These are phyloP conservation scores for Nebria brevicollis DNA, from an alignment of 2,888 invertebrate genomes.

Conservation along the genomic window DNA sequence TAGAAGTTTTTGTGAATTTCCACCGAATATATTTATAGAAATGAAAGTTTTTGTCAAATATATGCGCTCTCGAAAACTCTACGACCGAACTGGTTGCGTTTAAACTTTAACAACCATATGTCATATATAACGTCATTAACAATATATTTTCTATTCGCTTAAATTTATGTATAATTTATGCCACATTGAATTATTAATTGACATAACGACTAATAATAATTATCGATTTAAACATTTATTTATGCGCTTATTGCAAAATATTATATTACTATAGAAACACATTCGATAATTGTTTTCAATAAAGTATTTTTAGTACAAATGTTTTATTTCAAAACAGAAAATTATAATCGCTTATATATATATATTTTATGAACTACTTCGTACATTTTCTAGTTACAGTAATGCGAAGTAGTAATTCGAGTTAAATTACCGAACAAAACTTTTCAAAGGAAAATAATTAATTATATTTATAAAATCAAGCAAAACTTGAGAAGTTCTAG, in stretches of 20 bases:
- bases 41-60: not conserved
- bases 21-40: not conserved
- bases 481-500: not conserved
- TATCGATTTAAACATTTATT: not conserved
- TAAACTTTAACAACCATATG: not conserved
- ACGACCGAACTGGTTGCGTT: not conserved
- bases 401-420: not conserved
- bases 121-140: too few species aligned
- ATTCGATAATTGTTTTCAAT: too few species aligned
- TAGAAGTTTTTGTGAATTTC: not conserved
- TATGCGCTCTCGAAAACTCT: not conserved
- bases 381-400: not conserved
- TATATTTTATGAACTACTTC: too few species aligned
- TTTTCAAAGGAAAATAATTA: not conserved
- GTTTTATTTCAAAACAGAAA: too few species aligned
- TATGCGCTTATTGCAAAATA: not conserved
- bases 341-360: too few species aligned
- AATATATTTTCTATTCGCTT: not conserved
- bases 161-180: not conserved
- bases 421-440: not conserved
- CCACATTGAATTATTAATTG: not conserved
- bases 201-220: not conserved
- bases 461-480: not conserved
- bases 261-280: not conserved
- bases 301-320: too few species aligned